Evolutionary conservation across 2,797 vertebrate genomes (phyloP).

Genomic region (Babyrousa celebensis): DNA sequence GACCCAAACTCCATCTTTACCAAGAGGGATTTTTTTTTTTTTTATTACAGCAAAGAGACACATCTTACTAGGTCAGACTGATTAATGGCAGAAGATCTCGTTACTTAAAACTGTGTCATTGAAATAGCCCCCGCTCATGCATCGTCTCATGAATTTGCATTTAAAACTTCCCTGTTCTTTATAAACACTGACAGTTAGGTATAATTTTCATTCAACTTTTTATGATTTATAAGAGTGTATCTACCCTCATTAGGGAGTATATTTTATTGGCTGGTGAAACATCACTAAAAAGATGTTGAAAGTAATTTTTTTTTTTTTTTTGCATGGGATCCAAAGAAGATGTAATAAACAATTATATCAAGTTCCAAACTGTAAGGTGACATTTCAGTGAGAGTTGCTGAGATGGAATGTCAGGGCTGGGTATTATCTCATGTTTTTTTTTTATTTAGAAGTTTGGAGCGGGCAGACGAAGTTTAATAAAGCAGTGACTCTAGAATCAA

Average conservation of each 20-base stretch:
- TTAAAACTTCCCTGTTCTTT: neutral
- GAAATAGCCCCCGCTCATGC: neutral
- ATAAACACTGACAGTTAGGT: neutral
- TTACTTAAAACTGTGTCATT: neutral
- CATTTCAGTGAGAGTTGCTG: neutral
- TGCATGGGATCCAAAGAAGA: neutral
- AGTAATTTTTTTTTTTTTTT: neutral
- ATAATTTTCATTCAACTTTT: neutral
- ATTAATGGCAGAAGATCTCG: neutral
- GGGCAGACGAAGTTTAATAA: constrained; percentile 6
- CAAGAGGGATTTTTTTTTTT: neutral
- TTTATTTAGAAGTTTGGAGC: neutral
- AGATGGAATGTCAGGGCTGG: neutral
- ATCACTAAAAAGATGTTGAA: neutral
- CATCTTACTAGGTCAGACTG: neutral
- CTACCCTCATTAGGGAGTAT: neutral
- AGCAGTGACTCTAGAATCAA: neutral
- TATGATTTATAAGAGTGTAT: neutral
- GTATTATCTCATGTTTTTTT: neutral
- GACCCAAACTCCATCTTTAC: neutral
- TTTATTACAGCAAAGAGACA: neutral
- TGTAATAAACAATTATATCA: constrained; percentile 4
- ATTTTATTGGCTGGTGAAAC: neutral
- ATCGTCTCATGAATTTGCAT: neutral
- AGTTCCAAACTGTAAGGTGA: neutral